Base-by-base conservation (phyloP, 2,797 vertebrate genomes). In the Onychomys leucogaster region DNA sequence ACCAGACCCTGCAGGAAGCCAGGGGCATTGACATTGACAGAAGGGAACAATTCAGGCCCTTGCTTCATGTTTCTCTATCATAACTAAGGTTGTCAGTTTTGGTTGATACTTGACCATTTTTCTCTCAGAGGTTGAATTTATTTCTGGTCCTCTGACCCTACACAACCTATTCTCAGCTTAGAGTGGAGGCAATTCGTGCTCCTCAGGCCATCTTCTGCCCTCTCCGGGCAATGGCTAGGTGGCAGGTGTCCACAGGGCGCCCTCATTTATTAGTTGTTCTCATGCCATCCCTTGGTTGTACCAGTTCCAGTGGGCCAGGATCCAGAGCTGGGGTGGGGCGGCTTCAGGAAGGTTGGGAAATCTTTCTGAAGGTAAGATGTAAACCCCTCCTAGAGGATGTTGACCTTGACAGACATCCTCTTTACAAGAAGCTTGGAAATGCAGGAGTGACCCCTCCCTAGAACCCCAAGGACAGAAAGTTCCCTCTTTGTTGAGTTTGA, bases 301-400 rank as follows among this genome's bases (percentile, higher is more conserved):
- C 71, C 12, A 73, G 59, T 89, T 21, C 32, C 41, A 5, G 43
- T 71, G 83, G 80, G 52, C 27, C 2, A 71, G 91, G 27, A 80
- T 49, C 34, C 0, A 83, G 87, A 93, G 76, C 94, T 78, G 76
- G 32, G 11, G 12, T 1, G 59, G 11, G 12, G 1, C 43, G 49
- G 61, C 84, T 46, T 0, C n/a, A 52, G 59, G 49, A 32, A 85
- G 52, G 73, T 95, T 97, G 92, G 89, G 81, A 96, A 97, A 96
- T 88, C 85, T 5, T 96, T 95, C 52, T 82, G 94, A 90, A 96
- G 93, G 91, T 23, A 69, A 91, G 95, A 97, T 43, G 19, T 19
- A 83, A 80, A 91, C 63, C 69, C 41, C 25, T 67, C 71, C 82
- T 73, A 43, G 6, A 77, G 87, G 34, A 92, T 55, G 78, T 49